Evolutionary conservation across 2,888 invertebrate species (phyloP), one percentile per base, ranked within the genome.

Genomic region (Cerastis rubricosa): DNA sequence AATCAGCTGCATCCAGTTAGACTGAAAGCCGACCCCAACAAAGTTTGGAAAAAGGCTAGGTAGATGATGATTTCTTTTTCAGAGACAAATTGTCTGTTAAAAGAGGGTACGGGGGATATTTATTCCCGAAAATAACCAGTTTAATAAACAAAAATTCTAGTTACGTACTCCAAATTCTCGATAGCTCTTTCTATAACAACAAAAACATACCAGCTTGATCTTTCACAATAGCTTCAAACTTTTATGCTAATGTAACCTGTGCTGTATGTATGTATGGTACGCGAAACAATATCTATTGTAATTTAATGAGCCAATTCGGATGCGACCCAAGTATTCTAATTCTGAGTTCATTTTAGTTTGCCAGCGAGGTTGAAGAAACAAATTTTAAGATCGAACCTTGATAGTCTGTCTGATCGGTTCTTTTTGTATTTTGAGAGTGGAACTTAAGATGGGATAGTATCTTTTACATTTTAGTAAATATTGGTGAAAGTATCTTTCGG

Each of bases 251-350:
- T 85, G 70, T 43, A 73, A 79, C 63, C 43, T 64, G 68, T 68
- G 59, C 8, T 29, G 35, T 83, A 66, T 35, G 76, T 76, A 72
- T 81, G 70, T 78, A 59, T 74, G 73, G 71, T 67, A 71, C 75
- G 68, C 76, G 73, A 88, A 82, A 82, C 88, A 81, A 85, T 86
- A 81, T 80, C 82, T 87, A 83, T 81, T 82, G 80, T 81, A 81
- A 81, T 74, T 78, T 89, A 90, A 92, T 91, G 84, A 92, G 87
- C n/a, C 85, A 59, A 90, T 92, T 91, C 79, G 67, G 74, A 92
- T 93, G 90, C 91, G 76, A 86, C 76, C 72, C 86, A 78, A 82
- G 89, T 86, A 78, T 83, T 85, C 75, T 86, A 88, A 91, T 89
- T 84, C 81, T 65, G 74, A 72, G 76, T 78, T 87, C 83, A 69